phyloP scores from a whole-genome alignment of 2,797 vertebrate species.

The Sebastes cheni region DNA sequence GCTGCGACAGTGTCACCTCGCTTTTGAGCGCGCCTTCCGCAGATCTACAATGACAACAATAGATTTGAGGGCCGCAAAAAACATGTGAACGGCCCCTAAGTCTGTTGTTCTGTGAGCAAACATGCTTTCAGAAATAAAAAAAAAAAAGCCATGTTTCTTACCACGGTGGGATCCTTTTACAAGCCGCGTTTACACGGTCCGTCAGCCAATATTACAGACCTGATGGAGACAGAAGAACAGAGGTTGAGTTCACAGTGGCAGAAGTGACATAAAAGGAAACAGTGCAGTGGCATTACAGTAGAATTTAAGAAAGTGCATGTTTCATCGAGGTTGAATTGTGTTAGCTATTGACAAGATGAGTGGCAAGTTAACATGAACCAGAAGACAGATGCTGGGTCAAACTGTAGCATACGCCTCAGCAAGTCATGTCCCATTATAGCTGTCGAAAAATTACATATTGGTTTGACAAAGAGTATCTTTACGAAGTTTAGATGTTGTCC shows the following conservation, averaged over 20 bases:
- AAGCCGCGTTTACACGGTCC: conserved; percentile 82
- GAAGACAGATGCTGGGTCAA: background rate
- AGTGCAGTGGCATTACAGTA: background rate
- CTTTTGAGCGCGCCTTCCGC: too few species aligned
- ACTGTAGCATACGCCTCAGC: background rate
- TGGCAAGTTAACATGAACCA: background rate
- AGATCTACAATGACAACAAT: too few species aligned
- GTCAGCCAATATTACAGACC: conserved; percentile 87
- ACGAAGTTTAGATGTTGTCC: background rate
- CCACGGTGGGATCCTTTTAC: conserved; percentile 77
- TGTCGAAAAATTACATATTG: background rate
- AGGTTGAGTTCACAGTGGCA: background rate
- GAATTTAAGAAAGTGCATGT: background rate
- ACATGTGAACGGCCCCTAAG: too few species aligned
- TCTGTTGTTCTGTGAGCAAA: background rate
- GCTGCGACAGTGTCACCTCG: too few species aligned
- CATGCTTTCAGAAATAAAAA: background rate
- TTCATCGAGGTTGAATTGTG: background rate
- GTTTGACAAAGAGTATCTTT: background rate
- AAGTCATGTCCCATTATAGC: background rate
- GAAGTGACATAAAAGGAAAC: background rate
- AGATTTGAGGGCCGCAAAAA: too few species aligned
- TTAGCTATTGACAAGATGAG: background rate
- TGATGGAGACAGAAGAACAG: conserved; percentile 49
- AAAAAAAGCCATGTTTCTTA: conserved; percentile 50